Percentiles rank a stretch among this genome's conserved stretches.
Evolutionary conservation across 2,113 vertebrate genomes (phyloP).

Genomic region (Suncus etruscus): DNA sequence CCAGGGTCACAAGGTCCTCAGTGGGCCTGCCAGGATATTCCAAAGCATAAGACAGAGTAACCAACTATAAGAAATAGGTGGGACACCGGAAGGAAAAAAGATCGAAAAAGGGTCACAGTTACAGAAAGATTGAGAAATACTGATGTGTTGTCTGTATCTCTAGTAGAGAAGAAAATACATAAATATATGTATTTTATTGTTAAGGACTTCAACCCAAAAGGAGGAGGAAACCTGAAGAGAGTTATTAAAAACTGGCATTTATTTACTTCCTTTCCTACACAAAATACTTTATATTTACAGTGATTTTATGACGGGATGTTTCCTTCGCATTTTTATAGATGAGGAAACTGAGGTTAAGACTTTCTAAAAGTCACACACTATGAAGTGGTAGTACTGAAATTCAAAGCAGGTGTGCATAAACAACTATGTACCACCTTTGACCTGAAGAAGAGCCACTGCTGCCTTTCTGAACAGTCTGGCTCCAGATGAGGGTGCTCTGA

Average conservation of each 20-base stretch:
- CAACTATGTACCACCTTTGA: neutral
- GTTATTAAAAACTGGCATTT: neutral
- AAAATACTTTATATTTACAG: constrained; percentile 36
- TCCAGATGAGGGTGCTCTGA: neutral
- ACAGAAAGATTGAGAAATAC: too few species aligned
- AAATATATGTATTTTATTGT: neutral
- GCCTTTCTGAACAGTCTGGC: neutral
- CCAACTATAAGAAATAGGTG: too few species aligned
- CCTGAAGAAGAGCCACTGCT: neutral
- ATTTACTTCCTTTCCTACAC: neutral
- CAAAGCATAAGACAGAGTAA: too few species aligned
- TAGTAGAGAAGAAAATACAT: constrained; percentile 13
- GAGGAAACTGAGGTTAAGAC: neutral
- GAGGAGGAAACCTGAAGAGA: neutral
- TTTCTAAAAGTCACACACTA: neutral
- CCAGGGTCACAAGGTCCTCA: too few species aligned
- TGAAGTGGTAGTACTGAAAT: neutral
- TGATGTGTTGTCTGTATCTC: neutral
- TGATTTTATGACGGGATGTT: neutral
- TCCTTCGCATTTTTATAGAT: constrained; percentile 28
- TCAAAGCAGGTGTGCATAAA: neutral
- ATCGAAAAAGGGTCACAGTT: too few species aligned
- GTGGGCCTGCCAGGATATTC: too few species aligned
- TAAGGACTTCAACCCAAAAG: neutral
- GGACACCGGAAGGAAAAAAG: too few species aligned